Conservation (phyloP, 2,113 vertebrate genomes). For the Anser brachyrhynchus region DNA sequence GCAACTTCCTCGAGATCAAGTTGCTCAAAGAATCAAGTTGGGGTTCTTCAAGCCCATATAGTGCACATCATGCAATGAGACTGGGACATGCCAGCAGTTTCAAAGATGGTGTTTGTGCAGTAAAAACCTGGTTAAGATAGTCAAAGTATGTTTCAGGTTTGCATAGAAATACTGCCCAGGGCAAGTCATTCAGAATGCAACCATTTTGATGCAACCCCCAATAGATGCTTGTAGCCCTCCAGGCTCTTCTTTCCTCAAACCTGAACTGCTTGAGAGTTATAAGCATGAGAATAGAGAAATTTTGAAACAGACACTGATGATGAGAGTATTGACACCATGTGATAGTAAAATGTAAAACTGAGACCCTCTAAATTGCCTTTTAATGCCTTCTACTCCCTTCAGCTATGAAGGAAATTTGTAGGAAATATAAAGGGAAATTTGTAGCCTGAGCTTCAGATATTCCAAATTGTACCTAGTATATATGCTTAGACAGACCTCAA, state of each 20-base stretch:
- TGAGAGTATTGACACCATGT: neutral
- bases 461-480: neutral
- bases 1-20: neutral
- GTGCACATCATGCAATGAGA: neutral
- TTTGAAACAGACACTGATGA: neutral
- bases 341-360: neutral
- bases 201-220: neutral
- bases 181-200: neutral
- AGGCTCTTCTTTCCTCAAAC: neutral
- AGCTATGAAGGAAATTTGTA: neutral
- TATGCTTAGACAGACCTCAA: neutral
- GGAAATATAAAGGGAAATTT: neutral
- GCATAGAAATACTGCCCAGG: neutral
- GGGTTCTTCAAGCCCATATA: neutral
- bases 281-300: neutral
- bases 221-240: neutral
- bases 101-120: neutral
- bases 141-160: neutral
- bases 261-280: neutral
- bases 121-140: neutral
- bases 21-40: neutral
- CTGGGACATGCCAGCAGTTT: neutral
- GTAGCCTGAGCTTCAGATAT: neutral
- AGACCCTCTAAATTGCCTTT: neutral
- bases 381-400: neutral